Conservation (phyloP, 2,888 invertebrate species). For the Parapristionchus giblindavisi region DNA sequence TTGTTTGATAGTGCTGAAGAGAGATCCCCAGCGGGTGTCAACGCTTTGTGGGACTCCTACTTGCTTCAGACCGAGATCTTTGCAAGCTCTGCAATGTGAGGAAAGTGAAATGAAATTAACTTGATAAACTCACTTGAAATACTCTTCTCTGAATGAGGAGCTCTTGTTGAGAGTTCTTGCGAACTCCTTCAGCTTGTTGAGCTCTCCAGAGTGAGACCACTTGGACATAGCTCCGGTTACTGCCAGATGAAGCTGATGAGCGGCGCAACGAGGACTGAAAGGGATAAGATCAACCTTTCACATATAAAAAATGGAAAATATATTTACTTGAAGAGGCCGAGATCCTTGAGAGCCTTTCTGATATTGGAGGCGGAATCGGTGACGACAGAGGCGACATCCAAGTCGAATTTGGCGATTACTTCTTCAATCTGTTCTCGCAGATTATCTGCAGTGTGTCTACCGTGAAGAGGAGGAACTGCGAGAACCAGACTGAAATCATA, state of each 20-base stretch:
- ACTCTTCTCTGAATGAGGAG: neutral
- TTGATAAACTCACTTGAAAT: constrained; percentile 1
- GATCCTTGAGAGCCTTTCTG: constrained; percentile 6
- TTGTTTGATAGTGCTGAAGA: neutral
- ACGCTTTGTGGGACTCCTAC: neutral
- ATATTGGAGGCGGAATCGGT: constrained; percentile 17
- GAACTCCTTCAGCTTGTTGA: neutral
- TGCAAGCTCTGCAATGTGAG: neutral
- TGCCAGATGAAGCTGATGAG: constrained; percentile 7
- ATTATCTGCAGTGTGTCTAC: constrained; percentile 6
- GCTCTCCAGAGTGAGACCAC: neutral
- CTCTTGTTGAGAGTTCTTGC: neutral
- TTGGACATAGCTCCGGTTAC: neutral
- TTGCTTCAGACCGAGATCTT: neutral
- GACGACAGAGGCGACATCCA: constrained; percentile 5
- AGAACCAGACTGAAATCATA: constrained; percentile 4
- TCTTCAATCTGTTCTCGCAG: constrained; percentile 5
- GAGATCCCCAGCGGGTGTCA: neutral
- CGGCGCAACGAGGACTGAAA: neutral
- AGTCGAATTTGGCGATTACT: neutral
- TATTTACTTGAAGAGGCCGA: neutral
- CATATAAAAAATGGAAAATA: neutral
- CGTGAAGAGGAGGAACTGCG: neutral
- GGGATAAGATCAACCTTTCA: no score
- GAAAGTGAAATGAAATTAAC: no score